A percentile compares a stretch with the other conserved stretches of the same genome.
phyloP scores from a whole-genome alignment of 2,888 invertebrate genomes.

The Eupithecia subumbrata region DNA sequence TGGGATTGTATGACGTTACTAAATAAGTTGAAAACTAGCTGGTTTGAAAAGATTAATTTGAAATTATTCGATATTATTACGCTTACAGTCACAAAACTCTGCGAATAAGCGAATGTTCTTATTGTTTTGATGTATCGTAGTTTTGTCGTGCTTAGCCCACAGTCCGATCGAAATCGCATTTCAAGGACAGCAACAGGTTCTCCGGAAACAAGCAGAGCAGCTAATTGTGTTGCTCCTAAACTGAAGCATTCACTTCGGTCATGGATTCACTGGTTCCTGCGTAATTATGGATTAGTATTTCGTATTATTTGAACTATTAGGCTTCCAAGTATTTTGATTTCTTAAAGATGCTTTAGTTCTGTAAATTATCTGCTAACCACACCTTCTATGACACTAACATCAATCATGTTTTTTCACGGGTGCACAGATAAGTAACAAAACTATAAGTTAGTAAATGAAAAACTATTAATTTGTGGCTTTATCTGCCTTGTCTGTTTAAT shows the following conservation, averaged over 20 bases:
- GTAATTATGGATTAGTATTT: constrained; percentile 9
- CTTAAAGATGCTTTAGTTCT: background rate
- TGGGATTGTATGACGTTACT: constrained; percentile 33
- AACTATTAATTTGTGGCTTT: background rate
- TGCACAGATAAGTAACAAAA: constrained; percentile 7
- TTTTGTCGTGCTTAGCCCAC: constrained; percentile 31
- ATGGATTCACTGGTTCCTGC: constrained; percentile 21
- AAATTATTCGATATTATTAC: constrained; percentile 9
- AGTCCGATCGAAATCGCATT: constrained; percentile 31
- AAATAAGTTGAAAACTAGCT: constrained; percentile 23
- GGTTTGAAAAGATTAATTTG: constrained; percentile 11
- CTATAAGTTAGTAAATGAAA: constrained; percentile 9
- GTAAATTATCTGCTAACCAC: background rate
- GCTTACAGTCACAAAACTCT: background rate
- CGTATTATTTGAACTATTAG: constrained; percentile 2
- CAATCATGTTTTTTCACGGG: constrained; percentile 1
- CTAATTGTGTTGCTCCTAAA: constrained; percentile 34
- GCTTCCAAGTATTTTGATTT: background rate
- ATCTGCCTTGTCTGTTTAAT: constrained; percentile 4
- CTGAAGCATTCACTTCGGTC: constrained; percentile 27
- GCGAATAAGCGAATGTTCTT: constrained; percentile 6
- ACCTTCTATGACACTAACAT: constrained; percentile 10
- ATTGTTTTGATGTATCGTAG: constrained; percentile 26
- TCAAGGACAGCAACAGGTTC: constrained; percentile 38
- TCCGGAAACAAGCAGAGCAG: constrained; percentile 37